phyloP scores from a whole-genome alignment of 1,140 invertebrate genomes.

The Aphaenogaster ashmeadi region DNA sequence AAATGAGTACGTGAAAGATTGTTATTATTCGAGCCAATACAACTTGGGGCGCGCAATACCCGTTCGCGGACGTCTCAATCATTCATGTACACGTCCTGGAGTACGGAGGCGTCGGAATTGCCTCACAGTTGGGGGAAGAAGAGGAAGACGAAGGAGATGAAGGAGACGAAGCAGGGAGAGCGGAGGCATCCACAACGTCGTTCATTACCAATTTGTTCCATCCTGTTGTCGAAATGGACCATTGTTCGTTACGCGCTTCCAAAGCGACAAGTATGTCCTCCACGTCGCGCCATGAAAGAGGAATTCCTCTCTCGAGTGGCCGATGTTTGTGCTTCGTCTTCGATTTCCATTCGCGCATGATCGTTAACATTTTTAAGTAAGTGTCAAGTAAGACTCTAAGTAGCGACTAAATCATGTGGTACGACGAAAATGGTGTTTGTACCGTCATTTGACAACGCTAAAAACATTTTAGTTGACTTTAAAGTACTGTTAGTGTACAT shows the following conservation, averaged over 20 bases:
- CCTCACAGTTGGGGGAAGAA: slow-evolving; percentile 55
- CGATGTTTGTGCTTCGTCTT: slow-evolving; percentile 41
- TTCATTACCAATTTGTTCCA: slow-evolving; percentile 74
- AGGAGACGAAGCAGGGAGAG: slow-evolving; percentile 24
- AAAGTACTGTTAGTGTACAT: no score
- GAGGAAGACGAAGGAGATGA: slow-evolving; percentile 45
- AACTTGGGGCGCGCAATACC: slow-evolving; percentile 9
- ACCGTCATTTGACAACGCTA: not conserved
- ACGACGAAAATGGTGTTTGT: not conserved
- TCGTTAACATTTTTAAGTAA: slow-evolving; percentile 52
- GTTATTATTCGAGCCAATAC: slow-evolving; percentile 69
- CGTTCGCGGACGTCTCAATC: slow-evolving; percentile 72
- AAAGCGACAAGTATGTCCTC: slow-evolving; percentile 61
- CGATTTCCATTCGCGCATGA: slow-evolving; percentile 31
- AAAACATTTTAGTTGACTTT: not conserved
- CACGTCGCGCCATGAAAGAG: slow-evolving; percentile 48
- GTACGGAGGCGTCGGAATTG: slow-evolving; percentile 65
- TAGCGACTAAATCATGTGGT: not conserved
- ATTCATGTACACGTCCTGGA: slow-evolving; percentile 47
- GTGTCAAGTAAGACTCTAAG: slow-evolving; percentile 39
- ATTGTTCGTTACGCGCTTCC: slow-evolving; percentile 67
- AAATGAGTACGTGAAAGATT: slow-evolving; percentile 64
- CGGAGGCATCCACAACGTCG: slow-evolving; percentile 49
- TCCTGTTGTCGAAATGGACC: slow-evolving; percentile 72
- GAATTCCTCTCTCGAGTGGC: slow-evolving; percentile 44